Base-by-base conservation (phyloP, 2,888 invertebrate species). In the Brenthis ino region DNA sequence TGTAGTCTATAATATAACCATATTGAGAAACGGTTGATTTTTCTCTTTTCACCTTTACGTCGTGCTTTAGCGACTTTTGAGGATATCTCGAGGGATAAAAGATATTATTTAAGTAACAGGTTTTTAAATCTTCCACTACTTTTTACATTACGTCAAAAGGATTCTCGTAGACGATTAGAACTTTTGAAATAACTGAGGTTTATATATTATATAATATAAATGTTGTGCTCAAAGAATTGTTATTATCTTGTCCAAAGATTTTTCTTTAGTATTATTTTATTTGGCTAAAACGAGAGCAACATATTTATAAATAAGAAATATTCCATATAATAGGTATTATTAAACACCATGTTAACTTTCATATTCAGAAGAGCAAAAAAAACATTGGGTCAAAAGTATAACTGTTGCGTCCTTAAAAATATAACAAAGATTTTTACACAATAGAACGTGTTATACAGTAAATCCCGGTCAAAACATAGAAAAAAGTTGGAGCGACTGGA, bases 351-450 rank as follows among this genome's bases (percentile, higher is more conserved):
- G 14, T 3, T 24, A 47, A 8, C 24, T 47, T 57, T 57, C 20
- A 47, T n/a, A 58, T 58, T 28, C 5, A 58, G n/a, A 47, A 58
- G 28, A 58, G 16, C 20, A 48, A 24, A 58, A 6, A 28, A 60
- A 20, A 8, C 33, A 33, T 50, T 33, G 6, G 48, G 16, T 20
- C 14, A 37, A 50, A 50, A n/a, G 16, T 20, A 20, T 20, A 53
- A 51, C 63, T 63, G 37, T 63, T 63, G 53, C 37, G 37, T 53
- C 63, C 37, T 63, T 53, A 63, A 61, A 63, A 54, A 63, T 43
- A 24, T 20, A 54, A 20, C 53, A 63, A 63, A 63, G 43, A 63
- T 53, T 50, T 50, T 60, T 11, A 63, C 20, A 63, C 63, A 63
- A 63, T 53, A 20, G 43, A 54, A 24, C 37, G 43, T 43, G 63